Evolutionary conservation across 2,113 vertebrate species (phyloP), one percentile per base, ranked within the genome.

Genomic region (Penelope pileata): DNA sequence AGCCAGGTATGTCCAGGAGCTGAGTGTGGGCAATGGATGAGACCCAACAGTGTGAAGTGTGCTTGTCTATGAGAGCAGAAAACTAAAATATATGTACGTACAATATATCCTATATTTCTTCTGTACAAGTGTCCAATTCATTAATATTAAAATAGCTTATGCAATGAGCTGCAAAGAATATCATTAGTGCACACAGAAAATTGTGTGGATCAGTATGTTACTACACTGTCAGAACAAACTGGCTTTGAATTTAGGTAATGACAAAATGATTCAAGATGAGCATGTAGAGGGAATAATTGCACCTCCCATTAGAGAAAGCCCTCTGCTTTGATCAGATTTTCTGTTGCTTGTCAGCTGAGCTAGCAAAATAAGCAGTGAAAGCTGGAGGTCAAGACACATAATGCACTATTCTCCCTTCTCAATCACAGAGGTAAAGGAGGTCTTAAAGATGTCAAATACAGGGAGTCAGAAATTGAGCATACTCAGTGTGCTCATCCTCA

Each of bases 131-230:
- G 58, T 90, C 75, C 82, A 73, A 91, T 66, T 32, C 40, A 90
- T 90, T 90, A 93, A 47, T 81, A 47, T 72, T 72, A 75, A 85
- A 93, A 38, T 16, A 79, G 51, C 10, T 16, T 54, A 54, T 42
- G 18, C 47, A 94, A 63, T 26, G 12, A 19, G 9, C 38, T 93
- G 85, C 67, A 93, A 50, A 88, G 70, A 60, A 75, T 83, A 91
- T 90, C 53, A 59, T 70, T 24, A 91, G 58, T 76, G 30, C 29
- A 60, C 78, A 63, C 24, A 68, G 59, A 62, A 62, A 66, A 94
- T 67, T 75, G 62, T 8, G 32, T 83, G 48, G 58, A 93, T 96
- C 91, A 68, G 85, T 94, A 83, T 32, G 67, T 59, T 93, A 36
- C 58, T 47, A 56, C 43, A 43, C 5, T 12, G 2, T 47, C 62